Evolutionary conservation across 1,140 invertebrate species (phyloP), one percentile per base, ranked within the genome.

Genomic region (Diplogasteroides magnus): DNA sequence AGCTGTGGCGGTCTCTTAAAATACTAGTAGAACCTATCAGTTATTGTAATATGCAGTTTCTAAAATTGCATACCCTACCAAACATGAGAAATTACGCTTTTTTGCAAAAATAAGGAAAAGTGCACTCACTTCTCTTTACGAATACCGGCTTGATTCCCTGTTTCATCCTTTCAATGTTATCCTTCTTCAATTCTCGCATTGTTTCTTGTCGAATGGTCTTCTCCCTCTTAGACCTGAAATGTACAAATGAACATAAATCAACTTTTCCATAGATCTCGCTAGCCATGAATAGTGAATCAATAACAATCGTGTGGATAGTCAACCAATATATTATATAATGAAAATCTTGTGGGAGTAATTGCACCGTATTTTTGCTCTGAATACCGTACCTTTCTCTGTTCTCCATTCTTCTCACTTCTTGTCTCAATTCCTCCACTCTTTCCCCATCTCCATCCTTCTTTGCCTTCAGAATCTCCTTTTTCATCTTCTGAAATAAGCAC

Each of bases 151-250:
- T 26, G 25, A 64, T 27, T 65, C 69, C 69, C 1, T 29, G 26
- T 13, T 64, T 26, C 69, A 71, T 64, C 60, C 69, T 15, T 11
- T 71, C 69, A 2, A 71, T 71, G 55, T 71, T 71, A 13, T 71
- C 69, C 29, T 71, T 55, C 31, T 63, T 62, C 25, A 71, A 29
- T 27, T 71, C 69, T 29, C 59, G 32, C 31, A 65, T 65, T 13
- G 63, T 48, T 11, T 19, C 19, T 19, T 11, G 6, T 48, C 37
- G 6, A 11, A 48, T 48, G 6, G 6, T 19, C 19, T 48, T 48
- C 37, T 48, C 37, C 19, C 37, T 6, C 19, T 48, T 48, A 11
- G 37, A 6, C 19, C 37, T 48, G 37, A 48, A 19, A 48, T 11
- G n/a, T n/a, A n/a, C n/a, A n/a, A n/a, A n/a, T n/a, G n/a, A n/a